Conservation (phyloP, 2,888 invertebrate genomes). For the Drosophila nr. medialis region DNA sequence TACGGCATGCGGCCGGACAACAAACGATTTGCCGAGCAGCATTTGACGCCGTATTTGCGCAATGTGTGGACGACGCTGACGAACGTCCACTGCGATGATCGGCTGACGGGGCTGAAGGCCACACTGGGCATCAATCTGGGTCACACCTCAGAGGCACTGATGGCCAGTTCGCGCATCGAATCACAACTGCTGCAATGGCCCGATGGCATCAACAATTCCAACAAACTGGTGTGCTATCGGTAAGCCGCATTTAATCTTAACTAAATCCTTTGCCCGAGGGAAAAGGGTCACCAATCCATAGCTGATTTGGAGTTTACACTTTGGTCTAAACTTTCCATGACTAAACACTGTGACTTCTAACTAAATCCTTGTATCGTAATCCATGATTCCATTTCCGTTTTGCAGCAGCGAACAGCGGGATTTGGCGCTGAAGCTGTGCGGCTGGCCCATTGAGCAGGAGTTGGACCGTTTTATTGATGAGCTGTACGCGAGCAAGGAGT, state of each 20-base stretch:
- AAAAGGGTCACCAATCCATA: background rate
- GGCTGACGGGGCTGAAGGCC: slow-evolving; percentile 86
- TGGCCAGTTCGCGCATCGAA: slow-evolving; percentile 81
- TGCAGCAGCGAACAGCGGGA: slow-evolving; percentile 88
- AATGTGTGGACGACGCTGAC: slow-evolving; percentile 90
- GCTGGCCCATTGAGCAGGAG: slow-evolving; percentile 94
- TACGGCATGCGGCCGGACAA: slow-evolving; percentile 92
- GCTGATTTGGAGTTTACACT: background rate
- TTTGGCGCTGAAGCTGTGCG: slow-evolving; percentile 93
- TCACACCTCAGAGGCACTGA: slow-evolving; percentile 79
- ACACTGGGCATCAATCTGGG: slow-evolving; percentile 83
- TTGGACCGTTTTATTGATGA: slow-evolving; percentile 87
- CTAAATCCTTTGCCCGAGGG: too few species aligned
- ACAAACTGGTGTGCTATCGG: slow-evolving; percentile 81
- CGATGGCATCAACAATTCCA: slow-evolving; percentile 83
- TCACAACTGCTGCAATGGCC: slow-evolving; percentile 83
- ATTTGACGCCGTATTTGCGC: slow-evolving; percentile 90
- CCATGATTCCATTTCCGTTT: background rate
- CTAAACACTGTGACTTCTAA: background rate
- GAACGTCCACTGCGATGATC: slow-evolving; percentile 87
- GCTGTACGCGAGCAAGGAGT: slow-evolving; percentile 89
- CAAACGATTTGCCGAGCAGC: slow-evolving; percentile 91
- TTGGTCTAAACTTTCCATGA: background rate
- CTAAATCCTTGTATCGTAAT: background rate
- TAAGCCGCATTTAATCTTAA: slow-evolving; percentile 36